phyloP scores from a whole-genome alignment of 2,797 vertebrate genomes.

The Mus spretus region DNA sequence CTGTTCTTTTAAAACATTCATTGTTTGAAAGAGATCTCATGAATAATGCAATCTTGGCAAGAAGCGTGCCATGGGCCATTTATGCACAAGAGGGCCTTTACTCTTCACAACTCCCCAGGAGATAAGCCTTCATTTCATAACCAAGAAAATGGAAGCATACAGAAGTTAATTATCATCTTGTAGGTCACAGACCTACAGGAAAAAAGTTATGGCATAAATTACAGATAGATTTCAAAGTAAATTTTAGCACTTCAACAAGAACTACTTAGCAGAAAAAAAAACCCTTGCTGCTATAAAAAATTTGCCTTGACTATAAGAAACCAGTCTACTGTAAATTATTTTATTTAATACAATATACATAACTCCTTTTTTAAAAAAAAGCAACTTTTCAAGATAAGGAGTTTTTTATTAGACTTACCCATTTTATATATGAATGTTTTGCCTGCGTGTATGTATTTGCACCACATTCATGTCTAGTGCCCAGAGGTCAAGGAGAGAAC shows the following conservation, averaged over 20 bases:
- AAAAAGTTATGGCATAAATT: conserved; percentile 18
- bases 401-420: background rate
- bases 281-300: background rate
- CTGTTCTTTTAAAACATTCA: conserved; percentile 19
- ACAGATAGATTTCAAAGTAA: conserved; percentile 42
- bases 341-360: conserved; percentile 1
- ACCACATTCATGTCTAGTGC: background rate
- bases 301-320: background rate
- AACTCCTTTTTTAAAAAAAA: background rate
- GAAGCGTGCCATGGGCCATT: background rate
- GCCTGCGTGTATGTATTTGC: background rate
- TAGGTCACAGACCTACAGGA: conserved; percentile 15
- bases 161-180: conserved; percentile 18
- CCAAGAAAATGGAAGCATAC: conserved; percentile 11
- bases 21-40: background rate
- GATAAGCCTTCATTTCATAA: conserved; percentile 6
- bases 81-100: background rate
- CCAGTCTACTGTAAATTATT: background rate
- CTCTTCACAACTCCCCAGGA: conserved; percentile 11
- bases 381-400: conserved; percentile 8
- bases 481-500: background rate
- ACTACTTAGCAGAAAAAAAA: conserved; percentile 63
- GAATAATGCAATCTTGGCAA: background rate
- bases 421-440: background rate
- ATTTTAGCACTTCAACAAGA: conserved; percentile 61